phyloP scores from a whole-genome alignment of 2,888 invertebrate genomes.

The Schizaphis graminum region DNA sequence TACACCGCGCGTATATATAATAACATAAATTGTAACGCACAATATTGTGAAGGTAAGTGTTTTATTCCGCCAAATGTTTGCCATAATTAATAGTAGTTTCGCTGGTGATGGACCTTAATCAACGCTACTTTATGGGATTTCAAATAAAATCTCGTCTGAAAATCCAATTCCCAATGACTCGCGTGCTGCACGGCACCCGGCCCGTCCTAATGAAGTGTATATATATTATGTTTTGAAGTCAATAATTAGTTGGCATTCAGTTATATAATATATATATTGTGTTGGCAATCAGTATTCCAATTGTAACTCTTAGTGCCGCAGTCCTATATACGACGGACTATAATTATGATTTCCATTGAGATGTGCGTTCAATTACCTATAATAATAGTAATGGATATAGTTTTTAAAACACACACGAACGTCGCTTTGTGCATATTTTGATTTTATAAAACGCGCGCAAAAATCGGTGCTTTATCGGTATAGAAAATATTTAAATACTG shows the following conservation, averaged over 20 bases:
- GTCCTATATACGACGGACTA: neutral
- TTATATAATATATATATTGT: neutral
- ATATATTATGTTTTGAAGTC: slow-evolving; percentile 13
- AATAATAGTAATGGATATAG: neutral
- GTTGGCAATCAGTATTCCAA: neutral
- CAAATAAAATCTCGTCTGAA: neutral
- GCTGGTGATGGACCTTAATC: neutral
- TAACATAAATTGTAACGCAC: neutral
- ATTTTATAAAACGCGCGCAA: neutral
- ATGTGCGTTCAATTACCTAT: neutral
- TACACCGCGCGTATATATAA: neutral
- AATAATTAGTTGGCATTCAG: slow-evolving; percentile 23
- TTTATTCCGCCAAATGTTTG: neutral
- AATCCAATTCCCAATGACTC: neutral
- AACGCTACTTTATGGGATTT: neutral
- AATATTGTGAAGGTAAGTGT: neutral
- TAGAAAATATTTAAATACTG: too few species aligned
- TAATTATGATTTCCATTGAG: slow-evolving; percentile 1
- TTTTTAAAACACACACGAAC: neutral
- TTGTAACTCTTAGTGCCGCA: neutral
- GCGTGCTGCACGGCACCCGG: neutral
- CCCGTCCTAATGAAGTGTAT: neutral
- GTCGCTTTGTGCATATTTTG: neutral
- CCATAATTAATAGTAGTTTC: neutral
- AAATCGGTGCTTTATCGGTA: neutral